phyloP scores from a whole-genome alignment of 2,888 invertebrate species.

The Drosophila kanekoi region DNA sequence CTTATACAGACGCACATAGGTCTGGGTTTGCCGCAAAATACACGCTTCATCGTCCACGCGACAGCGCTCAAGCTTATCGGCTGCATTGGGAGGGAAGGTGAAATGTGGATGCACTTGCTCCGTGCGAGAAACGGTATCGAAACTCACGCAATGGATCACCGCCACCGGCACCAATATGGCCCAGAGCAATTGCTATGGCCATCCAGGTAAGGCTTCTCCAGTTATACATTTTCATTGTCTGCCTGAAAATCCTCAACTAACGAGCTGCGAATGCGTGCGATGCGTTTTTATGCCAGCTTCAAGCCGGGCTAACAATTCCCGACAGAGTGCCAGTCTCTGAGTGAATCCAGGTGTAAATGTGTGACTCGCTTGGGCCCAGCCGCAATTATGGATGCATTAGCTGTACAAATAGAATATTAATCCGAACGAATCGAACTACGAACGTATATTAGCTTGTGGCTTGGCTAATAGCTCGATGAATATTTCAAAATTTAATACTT shows the following conservation, averaged over 20 bases:
- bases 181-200: neutral
- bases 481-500: constrained; percentile 9
- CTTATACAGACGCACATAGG: constrained; percentile 33
- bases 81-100: rapidly evolving
- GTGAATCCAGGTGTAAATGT: neutral
- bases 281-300: constrained; percentile 34
- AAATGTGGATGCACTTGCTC: neutral
- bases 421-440: too few relatives aligned
- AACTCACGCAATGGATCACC: constrained; percentile 16
- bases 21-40: constrained; percentile 45
- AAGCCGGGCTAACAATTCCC: neutral
- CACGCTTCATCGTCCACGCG: constrained; percentile 63
- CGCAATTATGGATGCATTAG: neutral
- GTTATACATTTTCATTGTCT: constrained; percentile 22
- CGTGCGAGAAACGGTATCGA: neutral
- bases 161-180: neutral
- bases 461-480: constrained; percentile 20
- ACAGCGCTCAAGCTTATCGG: constrained; percentile 44
- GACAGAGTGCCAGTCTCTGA: constrained; percentile 1
- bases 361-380: neutral
- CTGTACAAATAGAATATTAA: neutral
- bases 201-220: neutral
- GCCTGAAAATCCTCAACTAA: constrained; percentile 27
- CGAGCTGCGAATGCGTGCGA: constrained; percentile 8
- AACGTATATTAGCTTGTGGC: neutral